Conservation (phyloP, 92 coral and sea anemone genomes). For the Desmophyllum pertusum region DNA sequence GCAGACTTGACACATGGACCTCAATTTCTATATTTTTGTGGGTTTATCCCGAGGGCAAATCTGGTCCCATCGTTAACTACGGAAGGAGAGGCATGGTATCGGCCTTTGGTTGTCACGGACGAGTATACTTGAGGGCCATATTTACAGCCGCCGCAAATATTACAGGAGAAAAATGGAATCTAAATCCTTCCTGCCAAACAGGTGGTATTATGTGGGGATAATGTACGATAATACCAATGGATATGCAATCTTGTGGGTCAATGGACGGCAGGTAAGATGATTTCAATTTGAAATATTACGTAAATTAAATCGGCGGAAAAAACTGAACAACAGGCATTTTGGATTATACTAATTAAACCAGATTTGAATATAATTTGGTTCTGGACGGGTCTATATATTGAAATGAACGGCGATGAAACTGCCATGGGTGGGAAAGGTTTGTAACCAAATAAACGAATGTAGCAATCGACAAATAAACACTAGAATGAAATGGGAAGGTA, state of each 20-base stretch:
- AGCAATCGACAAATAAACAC: no score
- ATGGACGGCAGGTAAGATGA: conserved; percentile 61
- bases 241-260: conserved; percentile 62
- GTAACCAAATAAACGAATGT: no score
- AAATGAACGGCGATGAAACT: no score
- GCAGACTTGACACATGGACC: conserved; percentile 71
- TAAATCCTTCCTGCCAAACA: conserved; percentile 12
- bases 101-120: conserved; percentile 69
- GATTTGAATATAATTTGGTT: no score
- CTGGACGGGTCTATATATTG: no score
- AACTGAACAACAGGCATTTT: neutral
- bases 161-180: conserved; percentile 52
- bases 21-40: conserved; percentile 76
- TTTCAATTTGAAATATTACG: no score
- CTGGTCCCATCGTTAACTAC: conserved; percentile 82
- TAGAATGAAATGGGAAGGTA: no score
- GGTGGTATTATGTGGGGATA: conserved; percentile 77
- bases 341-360: no score
- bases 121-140: conserved; percentile 51
- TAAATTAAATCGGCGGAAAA: neutral
- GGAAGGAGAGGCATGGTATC: conserved; percentile 66
- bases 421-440: no score
- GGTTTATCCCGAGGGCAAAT: conserved; percentile 52
- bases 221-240: conserved; percentile 73
- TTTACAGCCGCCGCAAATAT: conserved; percentile 63